Base-by-base conservation (phyloP, 2,888 invertebrate genomes). In the Drosophila paracracens region DNA sequence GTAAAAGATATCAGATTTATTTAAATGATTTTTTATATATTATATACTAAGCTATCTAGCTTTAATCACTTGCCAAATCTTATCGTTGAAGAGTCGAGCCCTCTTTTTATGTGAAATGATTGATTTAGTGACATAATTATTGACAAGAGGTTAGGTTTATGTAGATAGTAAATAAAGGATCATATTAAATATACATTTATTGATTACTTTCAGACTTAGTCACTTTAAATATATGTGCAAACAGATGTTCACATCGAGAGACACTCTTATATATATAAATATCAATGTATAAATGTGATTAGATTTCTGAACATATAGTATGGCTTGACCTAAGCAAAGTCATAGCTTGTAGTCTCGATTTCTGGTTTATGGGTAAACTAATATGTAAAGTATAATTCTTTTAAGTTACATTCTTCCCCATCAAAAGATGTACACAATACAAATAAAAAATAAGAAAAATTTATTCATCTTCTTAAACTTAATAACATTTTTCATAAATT, bases 81-180 rank as follows among this genome's bases (percentile, higher is more conserved):
- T 60, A 67, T 67, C 69, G 51, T 4, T 36, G 18, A 1, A 27
- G 21, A 57, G 69, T 43, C 70, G 60, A 61, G 70, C 70, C 69
- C 56, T 46, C 53, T n/a, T 48, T 50, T 70, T 59, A 11, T 36
- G 7, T n/a, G 13, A 27, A 36, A 27, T 27, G 27, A 38, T 54
- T 36, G 36, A 27, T 21, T 18, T 18, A 27, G 13, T 27, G 21
- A 25, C 11, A 35, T 53, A 25, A 35, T 2, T 3, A 35, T 25
- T 16, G 33, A 18, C 31, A 33, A 21, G 4, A 31, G 8, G 31
- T 5, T 52, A 4, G 25, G 4, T 16, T 16, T 46, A 25, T 46
- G 4, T 21, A 4, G 46, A 25, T 46, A 46, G 21, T 46, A 21
- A 21, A 21, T 7, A 2, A 25, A 16, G 46, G 16, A 16, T 25